Base-by-base conservation (phyloP, 2,113 vertebrate species). In the Alectura lathami region DNA sequence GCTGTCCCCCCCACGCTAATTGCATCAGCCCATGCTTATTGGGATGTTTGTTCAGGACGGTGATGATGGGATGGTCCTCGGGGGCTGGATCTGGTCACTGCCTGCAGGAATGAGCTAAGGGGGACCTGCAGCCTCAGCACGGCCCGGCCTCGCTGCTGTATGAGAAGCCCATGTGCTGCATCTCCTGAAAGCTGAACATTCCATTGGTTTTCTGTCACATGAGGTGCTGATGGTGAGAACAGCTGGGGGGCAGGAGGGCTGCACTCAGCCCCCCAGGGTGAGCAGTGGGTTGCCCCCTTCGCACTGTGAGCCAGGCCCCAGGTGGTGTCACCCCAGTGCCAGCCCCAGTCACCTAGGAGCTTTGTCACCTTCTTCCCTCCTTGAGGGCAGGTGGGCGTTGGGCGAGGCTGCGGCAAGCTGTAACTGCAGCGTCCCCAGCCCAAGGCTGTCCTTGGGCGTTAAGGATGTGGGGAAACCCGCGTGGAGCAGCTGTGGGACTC, bases 11-110 rank as follows among this genome's bases (percentile, higher is more conserved):
- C n/a, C 60, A 86, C 80, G 86, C 64, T 93, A 96, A 95, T 96
- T 96, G 77, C 92, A 95, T 96, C 93, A 97, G 70, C 74, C 69
- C 63, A 0, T 95, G 96, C 95, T 96, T 91, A 95, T 92, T 93
- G 94, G 91, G 92, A 95, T 91, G 88, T 96, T 95, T 94, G 88
- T 90, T 94, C 93, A 73, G 20, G 38, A 68, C 91, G 17, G 88
- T 1, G 3, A 54, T 84, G 83, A 47, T 60, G 57, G 82, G 92
- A 93, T 75, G 62, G 27, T 83, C 53, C 76, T 66, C 68, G 30
- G 3, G 36, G 86, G 83, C 45, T 9, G 8, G 53, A 82, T 76
- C 84, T 75, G 27, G 75, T 81, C 53, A 45, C 59, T 91, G 78
- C 76, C 87, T 22, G 5, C 54, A 91, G 88, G 81, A 88, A 79